Evolutionary conservation across 1,140 invertebrate species (phyloP), one percentile per base, ranked within the genome.

Genomic region (Drosophila ficusphila): DNA sequence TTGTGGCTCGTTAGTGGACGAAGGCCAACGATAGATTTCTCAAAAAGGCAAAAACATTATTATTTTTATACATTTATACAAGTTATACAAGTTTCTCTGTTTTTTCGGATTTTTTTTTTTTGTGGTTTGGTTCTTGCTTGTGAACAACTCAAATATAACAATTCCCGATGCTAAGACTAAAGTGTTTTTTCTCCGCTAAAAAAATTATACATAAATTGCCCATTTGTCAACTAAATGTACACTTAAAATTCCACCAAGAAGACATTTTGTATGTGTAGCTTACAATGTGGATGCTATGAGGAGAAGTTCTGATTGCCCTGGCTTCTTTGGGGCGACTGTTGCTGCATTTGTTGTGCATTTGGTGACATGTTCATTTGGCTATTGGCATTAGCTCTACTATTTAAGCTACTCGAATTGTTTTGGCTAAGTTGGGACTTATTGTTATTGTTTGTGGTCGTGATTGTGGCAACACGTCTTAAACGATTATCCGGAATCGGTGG

Each of bases 401-500:
- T 52, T 60, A 57, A 71, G 61, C 79, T 79, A 69, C 54, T 86
- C 38, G 38, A 52, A 56, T 64, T 79, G 65, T 75, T 88, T 88
- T 88, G 82, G 82, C 82, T 68, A 65, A 71, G 39, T 68, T 82
- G 82, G 67, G 83, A 72, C 70, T 88, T 88, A 76, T 74, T 69
- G 67, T 88, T 88, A 78, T 89, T 88, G 46, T 51, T 62, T 52
- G 83, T 75, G 74, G 83, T 78, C 60, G 83, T 75, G 52, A 88
- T 74, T 41, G 82, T 88, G 78, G 82, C 77, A 54, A 89, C 82
- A 33, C 82, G 82, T 88, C 82, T 82, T 18, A 88, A 75, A 61
- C 82, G 82, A 82, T 88, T 88, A 71, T 88, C 82, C 48, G 82
- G 82, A 78, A 88, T 88, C 65, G 82, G 82, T 72, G 82, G 82